Base-by-base conservation (phyloP, 2,888 invertebrate genomes). In the Chymomyza fuscimana region DNA sequence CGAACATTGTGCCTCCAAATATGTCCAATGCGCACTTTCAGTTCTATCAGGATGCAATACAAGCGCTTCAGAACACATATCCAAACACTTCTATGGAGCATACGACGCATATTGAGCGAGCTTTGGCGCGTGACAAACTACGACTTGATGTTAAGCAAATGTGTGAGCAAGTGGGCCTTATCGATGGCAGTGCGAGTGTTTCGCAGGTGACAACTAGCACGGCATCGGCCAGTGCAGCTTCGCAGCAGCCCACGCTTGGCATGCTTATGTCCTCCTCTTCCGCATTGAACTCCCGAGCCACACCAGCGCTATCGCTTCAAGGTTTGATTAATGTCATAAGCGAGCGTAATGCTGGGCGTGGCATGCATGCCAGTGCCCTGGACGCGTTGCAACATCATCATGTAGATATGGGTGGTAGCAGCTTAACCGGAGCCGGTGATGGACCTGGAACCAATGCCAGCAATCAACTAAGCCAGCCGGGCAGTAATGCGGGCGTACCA, bases 11-110 rank as follows among this genome's bases (percentile, higher is more conserved):
- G 65, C 86, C 86, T 1, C 81, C 79, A 2, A 91, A 89, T 56
- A 89, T 91, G 89, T 88, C 86, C 67, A 82, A 76, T 63, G 83
- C 88, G n/a, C 87, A 90, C 70, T 82, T 89, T 9, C 91, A 90
- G 69, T 89, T 90, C 77, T 90, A 90, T 67, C 90, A 90, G 81
- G 91, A 90, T 65, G 90, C 90, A 29, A 81, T 91, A 36, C 88
- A 89, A 67, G 87, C 90, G 5, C 69, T 90, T 15, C 88, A 89
- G 61, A 77, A 80, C 36, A 76, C 76, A 16, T 78, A 82, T 46
- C 80, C 88, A 5, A 46, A 12, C 12, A 58, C 82, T 7, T 76
- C 88, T 59, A 80, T 87, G 61, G 91, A 91, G 67, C 81, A 87
- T 32, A 80, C 90, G 60, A 82, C 88, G 4, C 82, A 88, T 51